These are phyloP conservation scores for Allygus modestus DNA, from an alignment of 2,888 invertebrate genomes.

Conservation along the genomic window DNA sequence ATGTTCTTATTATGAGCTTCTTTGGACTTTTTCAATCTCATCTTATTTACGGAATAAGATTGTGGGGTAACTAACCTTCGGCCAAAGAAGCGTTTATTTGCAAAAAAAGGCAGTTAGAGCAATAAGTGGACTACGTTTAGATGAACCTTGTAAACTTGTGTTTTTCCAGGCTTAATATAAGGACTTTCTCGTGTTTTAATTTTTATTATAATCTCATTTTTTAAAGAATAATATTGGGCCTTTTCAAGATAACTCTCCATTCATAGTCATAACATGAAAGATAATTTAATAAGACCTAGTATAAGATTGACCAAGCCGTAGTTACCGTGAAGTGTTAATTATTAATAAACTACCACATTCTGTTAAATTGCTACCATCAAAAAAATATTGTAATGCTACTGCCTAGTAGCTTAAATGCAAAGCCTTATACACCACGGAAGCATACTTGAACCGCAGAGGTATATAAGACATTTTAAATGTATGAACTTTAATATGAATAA, in stretches of 20 bases:
- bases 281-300: neutral
- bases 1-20: neutral
- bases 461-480: too few relatives aligned
- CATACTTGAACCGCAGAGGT: neutral
- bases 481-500: too few relatives aligned
- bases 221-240: neutral
- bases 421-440: neutral
- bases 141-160: neutral
- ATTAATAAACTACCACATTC: neutral
- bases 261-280: slow-evolving; percentile 14
- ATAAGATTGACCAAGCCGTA: neutral
- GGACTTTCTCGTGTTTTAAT: neutral
- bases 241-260: neutral
- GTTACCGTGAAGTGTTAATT: neutral
- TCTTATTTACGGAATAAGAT: neutral
- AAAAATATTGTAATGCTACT: neutral
- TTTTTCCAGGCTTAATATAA: neutral
- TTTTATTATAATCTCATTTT: neutral
- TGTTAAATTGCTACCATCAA: neutral
- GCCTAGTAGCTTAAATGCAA: neutral
- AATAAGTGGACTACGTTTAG: neutral
- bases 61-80: neutral
- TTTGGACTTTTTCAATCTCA: neutral
- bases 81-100: neutral
- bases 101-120: neutral